phyloP scores from a whole-genome alignment of 2,113 vertebrate genomes.

The Parus major region DNA sequence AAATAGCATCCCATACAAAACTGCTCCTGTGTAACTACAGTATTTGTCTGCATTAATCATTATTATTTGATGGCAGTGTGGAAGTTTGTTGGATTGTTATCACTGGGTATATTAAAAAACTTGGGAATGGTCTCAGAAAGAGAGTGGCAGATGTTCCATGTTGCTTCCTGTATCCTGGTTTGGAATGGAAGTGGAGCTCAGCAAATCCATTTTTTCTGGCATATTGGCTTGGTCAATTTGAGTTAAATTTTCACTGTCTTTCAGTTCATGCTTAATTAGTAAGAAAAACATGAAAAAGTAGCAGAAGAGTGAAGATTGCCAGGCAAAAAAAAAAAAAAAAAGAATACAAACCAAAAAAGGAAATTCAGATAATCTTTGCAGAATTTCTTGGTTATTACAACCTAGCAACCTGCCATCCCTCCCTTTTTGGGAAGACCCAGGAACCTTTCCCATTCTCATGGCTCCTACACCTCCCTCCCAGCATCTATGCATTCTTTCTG shows the following conservation, averaged over 20 bases:
- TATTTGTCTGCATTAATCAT: background rate
- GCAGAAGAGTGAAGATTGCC: background rate
- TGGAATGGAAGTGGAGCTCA: background rate
- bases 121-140: background rate
- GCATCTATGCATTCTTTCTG: background rate
- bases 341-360: background rate
- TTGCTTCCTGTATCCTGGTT: background rate
- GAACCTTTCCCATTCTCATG: background rate
- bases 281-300: background rate
- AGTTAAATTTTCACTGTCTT: background rate
- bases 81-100: background rate
- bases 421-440: background rate
- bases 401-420: background rate
- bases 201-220: background rate
- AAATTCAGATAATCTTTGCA: background rate
- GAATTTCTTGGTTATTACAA: background rate
- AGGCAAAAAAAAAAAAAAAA: background rate
- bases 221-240: rapidly evolving
- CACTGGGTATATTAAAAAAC: background rate
- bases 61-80: background rate
- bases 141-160: background rate
- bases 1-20: background rate
- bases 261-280: background rate
- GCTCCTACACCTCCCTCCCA: rapidly evolving
- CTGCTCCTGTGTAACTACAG: background rate